Evolutionary conservation across 92 coral and sea anemone genomes (phyloP).

Genomic region (Muricea muricata): DNA sequence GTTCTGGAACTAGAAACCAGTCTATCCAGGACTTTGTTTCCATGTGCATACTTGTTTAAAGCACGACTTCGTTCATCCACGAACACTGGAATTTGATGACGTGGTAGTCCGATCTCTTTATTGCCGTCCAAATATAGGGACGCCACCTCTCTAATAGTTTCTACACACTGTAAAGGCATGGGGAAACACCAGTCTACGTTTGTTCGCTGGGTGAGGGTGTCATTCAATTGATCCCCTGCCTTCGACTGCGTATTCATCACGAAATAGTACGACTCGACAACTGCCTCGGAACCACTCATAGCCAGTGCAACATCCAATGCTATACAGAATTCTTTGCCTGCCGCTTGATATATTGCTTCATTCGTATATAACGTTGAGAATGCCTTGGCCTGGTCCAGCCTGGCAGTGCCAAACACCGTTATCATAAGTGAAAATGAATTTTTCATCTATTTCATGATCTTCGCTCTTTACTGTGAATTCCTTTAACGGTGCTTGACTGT

Average conservation of each 20-base stretch:
- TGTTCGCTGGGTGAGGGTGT: conserved; percentile 28
- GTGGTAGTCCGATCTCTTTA: conserved; percentile 8
- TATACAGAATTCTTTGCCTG: conserved; percentile 35
- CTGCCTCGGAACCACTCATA: conserved; percentile 45
- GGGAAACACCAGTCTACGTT: conserved; percentile 52
- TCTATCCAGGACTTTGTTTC: conserved; percentile 3
- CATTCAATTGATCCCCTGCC: conserved; percentile 10
- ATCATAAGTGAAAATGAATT: conserved; percentile 26
- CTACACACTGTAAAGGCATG: conserved; percentile 51
- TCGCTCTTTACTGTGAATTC: conserved; percentile 31
- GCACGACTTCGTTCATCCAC: conserved; percentile 17
- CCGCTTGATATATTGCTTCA: conserved; percentile 26
- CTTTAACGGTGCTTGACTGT: conserved; percentile 33
- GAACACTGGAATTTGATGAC: conserved; percentile 16
- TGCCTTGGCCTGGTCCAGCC: conserved; percentile 37
- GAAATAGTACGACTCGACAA: conserved; percentile 18
- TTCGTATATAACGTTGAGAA: conserved; percentile 45
- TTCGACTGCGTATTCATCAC: conserved; percentile 32
- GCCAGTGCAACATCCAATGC: conserved; percentile 33
- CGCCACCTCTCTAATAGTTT: conserved; percentile 43
- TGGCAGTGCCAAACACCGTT: conserved; percentile 32
- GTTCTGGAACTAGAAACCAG: too few relatives aligned
- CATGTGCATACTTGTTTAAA: conserved; percentile 19
- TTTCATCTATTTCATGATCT: conserved; percentile 31
- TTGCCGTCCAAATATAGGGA: conserved; percentile 8